Conservation (phyloP, 1,140 invertebrate species). For the Zaprionus vittiger region DNA sequence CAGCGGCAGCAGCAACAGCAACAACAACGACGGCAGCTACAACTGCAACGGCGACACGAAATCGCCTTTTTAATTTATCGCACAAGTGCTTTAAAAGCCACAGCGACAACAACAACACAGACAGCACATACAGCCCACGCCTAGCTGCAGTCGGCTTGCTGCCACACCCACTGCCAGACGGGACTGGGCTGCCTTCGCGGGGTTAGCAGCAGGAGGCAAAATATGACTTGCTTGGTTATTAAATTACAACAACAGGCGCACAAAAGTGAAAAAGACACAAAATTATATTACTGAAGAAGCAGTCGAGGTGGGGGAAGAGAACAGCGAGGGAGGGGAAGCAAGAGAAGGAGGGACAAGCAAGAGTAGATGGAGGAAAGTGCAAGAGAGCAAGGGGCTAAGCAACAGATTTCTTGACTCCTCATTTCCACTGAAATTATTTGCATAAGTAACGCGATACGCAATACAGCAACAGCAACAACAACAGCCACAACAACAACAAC, state of each 20-base stretch:
- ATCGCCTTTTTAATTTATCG: constrained; percentile 83
- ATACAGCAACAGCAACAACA: constrained; percentile 31
- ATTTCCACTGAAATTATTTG: constrained; percentile 80
- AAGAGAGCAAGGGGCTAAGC: constrained; percentile 19
- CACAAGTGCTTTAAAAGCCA: constrained; percentile 80
- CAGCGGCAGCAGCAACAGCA: constrained; percentile 22
- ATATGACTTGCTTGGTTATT: constrained; percentile 80
- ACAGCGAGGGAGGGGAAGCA: neutral
- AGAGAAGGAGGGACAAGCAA: neutral
- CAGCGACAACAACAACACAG: constrained; percentile 16
- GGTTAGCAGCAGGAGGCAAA: constrained; percentile 78
- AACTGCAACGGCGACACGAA: constrained; percentile 70
- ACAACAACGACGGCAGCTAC: constrained; percentile 51
- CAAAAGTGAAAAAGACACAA: constrained; percentile 80
- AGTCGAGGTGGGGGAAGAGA: neutral
- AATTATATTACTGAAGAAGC: constrained; percentile 61
- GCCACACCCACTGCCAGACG: constrained; percentile 35
- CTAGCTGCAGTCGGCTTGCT: neutral
- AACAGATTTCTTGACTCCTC: constrained; percentile 68
- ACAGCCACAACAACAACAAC: neutral
- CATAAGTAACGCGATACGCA: constrained; percentile 81
- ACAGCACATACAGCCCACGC: too few relatives aligned
- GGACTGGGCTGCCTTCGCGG: constrained; percentile 38
- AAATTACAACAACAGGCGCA: constrained; percentile 75
- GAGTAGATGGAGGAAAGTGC: neutral